Evolutionary conservation across 2,113 vertebrate genomes (phyloP), one percentile per base, ranked within the genome.

Genomic region (Nycticorax nycticorax): DNA sequence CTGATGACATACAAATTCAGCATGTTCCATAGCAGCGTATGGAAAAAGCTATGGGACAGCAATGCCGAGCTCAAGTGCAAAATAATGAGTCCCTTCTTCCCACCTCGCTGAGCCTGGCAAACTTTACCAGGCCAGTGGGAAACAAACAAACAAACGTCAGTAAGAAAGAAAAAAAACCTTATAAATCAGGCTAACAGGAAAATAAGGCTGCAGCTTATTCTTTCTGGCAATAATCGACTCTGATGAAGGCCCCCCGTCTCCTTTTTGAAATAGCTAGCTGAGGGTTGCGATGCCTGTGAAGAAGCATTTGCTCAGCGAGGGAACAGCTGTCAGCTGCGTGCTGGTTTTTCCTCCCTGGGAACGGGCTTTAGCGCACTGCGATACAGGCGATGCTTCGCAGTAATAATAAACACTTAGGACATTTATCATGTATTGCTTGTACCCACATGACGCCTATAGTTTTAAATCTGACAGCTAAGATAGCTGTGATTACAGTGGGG

Each of bases 291-390:
- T 74, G 93, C 79, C 76, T 92, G 76, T 32, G 72, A 91, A 93
- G 92, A 91, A 89, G 57, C 73, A 37, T 93, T 97, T 94, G 73
- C 92, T 95, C 43, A 79, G 88, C 4, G 0, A 94, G 80, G 80
- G 64, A 93, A 24, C 97, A 96, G 94, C 91, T 97, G 95, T 92
- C 96, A 97, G 96, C 96, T 95, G 95, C 80, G 33, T 27, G 69
- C 86, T 87, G 88, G 12, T 66, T 92, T 92, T 48, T 43, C 62
- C 41, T 85, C 66, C 73, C 48, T 87, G 62, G 66, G 45, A 97
- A 82, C 53, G 60, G 62, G 53, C 91, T 89, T 48, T 60, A 89
- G 68, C 4, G 1, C 88, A 32, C 68, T 86, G 83, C 4, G 7
- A 60, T 88, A 39, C 48, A 53, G 71, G 79, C 50, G 2, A 47